Conservation (phyloP, 2,888 invertebrate genomes). For the Escarpia spicata region DNA sequence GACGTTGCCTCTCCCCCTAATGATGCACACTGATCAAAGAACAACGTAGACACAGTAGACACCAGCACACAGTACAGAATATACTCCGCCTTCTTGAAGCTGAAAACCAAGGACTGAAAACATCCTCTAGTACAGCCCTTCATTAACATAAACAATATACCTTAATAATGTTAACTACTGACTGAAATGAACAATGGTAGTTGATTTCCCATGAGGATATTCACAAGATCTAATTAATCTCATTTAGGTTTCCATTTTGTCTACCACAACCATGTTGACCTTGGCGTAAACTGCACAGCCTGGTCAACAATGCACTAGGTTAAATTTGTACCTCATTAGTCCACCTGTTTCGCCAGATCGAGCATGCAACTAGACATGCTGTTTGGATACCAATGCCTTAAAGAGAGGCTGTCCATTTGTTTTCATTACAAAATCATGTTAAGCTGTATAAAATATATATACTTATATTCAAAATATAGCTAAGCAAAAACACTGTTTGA, state of each 20-base stretch:
- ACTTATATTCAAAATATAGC: no score
- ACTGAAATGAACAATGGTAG: neutral
- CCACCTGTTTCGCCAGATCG: neutral
- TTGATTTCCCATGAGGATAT: neutral
- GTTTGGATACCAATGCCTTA: neutral
- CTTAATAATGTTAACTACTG: neutral
- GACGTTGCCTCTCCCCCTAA: no score
- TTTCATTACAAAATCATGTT: no score
- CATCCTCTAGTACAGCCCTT: neutral
- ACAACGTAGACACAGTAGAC: no score
- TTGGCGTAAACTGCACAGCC: neutral
- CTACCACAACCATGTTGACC: neutral
- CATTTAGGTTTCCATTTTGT: neutral
- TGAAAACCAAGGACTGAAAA: neutral
- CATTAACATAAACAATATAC: neutral
- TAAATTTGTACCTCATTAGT: constrained; percentile 3
- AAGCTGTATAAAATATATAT: no score
- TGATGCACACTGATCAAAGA: no score
- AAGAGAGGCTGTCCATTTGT: neutral
- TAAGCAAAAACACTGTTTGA: no score
- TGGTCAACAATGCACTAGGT: neutral
- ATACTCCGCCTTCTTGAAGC: neutral
- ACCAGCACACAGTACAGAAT: neutral
- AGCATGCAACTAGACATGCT: neutral
- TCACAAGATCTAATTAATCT: neutral